Evolutionary conservation across 2,113 vertebrate species (phyloP).

Genomic region (Rhynchopsitta pachyrhyncha): DNA sequence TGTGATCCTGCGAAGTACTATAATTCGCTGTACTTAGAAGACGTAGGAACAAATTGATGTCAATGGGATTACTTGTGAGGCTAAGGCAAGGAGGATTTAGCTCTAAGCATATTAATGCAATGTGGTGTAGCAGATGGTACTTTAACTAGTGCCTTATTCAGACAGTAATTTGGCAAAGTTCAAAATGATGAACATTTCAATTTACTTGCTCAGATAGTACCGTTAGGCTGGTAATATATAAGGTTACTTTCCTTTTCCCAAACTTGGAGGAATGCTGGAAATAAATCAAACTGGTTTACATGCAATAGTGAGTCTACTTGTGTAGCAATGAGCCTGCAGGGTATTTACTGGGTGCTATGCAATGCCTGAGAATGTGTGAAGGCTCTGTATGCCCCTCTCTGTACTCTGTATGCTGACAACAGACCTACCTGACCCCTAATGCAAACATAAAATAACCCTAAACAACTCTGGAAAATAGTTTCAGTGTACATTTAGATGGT

Average conservation of each 20-base stretch:
- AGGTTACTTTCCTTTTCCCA: neutral
- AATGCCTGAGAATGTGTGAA: neutral
- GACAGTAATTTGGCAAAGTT: neutral
- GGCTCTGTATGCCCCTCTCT: neutral
- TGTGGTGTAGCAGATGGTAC: neutral
- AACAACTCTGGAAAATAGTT: neutral
- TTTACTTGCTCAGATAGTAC: neutral
- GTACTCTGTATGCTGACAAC: neutral
- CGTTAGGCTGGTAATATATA: neutral
- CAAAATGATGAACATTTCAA: neutral
- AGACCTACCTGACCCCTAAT: neutral
- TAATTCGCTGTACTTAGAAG: neutral
- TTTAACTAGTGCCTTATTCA: neutral
- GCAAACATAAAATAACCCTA: neutral
- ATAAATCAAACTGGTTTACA: neutral
- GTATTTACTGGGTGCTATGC: neutral
- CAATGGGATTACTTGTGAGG: slow-evolving; percentile 32
- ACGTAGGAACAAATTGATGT: slow-evolving; percentile 4
- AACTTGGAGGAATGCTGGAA: neutral
- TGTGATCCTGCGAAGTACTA: neutral
- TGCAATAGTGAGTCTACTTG: neutral
- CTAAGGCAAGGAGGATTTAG: slow-evolving; percentile 24
- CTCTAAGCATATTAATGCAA: neutral
- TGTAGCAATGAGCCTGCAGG: neutral
- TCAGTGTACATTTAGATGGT: neutral